phyloP scores from a whole-genome alignment of 2,888 invertebrate genomes.

The Athrips mouffetella region DNA sequence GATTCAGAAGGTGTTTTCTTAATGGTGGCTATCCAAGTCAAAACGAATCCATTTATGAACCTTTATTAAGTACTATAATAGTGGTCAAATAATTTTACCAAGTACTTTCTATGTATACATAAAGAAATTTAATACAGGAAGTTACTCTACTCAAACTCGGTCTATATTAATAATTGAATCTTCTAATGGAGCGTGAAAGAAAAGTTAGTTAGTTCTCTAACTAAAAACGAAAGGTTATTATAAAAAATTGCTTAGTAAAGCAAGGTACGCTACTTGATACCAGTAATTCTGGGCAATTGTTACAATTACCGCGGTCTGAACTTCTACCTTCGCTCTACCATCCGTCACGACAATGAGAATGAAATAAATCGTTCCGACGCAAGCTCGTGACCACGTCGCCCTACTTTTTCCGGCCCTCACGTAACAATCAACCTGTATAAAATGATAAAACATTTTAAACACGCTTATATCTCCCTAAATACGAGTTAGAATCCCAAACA shows the following conservation, averaged over 20 bases:
- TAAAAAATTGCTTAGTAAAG: slow-evolving; percentile 8
- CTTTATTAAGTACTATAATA: no score
- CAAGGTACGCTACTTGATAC: slow-evolving; percentile 27
- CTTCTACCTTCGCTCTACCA: slow-evolving; percentile 49
- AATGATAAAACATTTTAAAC: slow-evolving; percentile 22
- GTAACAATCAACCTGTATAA: slow-evolving; percentile 24
- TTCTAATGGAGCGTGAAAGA: not conserved
- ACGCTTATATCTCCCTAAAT: slow-evolving; percentile 30
- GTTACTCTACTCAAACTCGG: no score
- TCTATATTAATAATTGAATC: not conserved
- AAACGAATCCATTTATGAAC: no score
- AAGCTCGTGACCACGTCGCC: slow-evolving; percentile 53
- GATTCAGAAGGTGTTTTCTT: not conserved
- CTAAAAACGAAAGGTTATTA: slow-evolving; percentile 12
- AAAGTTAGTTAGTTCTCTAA: slow-evolving; percentile 5
- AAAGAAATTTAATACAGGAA: no score
- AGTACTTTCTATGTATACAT: no score
- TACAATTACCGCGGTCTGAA: slow-evolving; percentile 47
- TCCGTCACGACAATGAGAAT: slow-evolving; percentile 45
- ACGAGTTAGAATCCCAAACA: slow-evolving; percentile 31
- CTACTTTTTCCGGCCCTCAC: slow-evolving; percentile 44
- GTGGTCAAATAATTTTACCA: no score
- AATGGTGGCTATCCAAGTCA: no score
- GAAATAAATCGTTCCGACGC: slow-evolving; percentile 38
- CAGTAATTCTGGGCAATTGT: slow-evolving; percentile 48